Evolutionary conservation across 2,797 vertebrate species (phyloP), one percentile per base, ranked within the genome.

Genomic region (Gila robusta): DNA sequence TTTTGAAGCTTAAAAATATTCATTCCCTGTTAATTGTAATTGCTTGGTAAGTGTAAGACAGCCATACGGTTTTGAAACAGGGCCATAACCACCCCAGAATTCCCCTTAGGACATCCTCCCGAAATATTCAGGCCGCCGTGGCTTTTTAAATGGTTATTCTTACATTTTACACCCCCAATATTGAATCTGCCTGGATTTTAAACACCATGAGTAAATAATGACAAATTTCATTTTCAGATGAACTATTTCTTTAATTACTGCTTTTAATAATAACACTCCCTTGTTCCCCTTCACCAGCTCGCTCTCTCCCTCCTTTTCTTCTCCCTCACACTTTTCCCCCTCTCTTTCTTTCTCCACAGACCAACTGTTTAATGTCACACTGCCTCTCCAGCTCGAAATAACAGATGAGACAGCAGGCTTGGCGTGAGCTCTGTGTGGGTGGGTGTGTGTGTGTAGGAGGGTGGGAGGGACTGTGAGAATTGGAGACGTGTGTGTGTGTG

Each of bases 331-430:
- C 76, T 26, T 35, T 10, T 5, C 47, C 54, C 26, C 59, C 7
- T 52, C 26, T 49, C 67, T 73, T 44, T 39, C 56, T 79, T 54
- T 52, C 74, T 86, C 80, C 77, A 79, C 81, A 90, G 84, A 84
- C 89, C 88, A 89, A 89, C 86, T 89, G 89, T 86, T 86, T 86
- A 87, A 89, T 89, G 80, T 91, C 88, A 85, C 90, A 87, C 77
- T 77, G 59, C 49, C 81, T 81, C 85, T 64, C 52, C 35, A 82
- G 84, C 78, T 73, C 79, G 79, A 83, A 89, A 87, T 89, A 82
- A 86, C 86, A 86, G 93, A 93, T 91, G 85, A 83, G 83, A 83
- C 80, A 86, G 81, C 85, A 87, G 89, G 82, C 79, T 85, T 87
- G 82, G 54, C 83, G 62, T 28, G 66, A 49, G 82, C 85, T 91